These are phyloP conservation scores for Thecophora atra DNA, from an alignment of 2,888 invertebrate species.

Conservation along the genomic window DNA sequence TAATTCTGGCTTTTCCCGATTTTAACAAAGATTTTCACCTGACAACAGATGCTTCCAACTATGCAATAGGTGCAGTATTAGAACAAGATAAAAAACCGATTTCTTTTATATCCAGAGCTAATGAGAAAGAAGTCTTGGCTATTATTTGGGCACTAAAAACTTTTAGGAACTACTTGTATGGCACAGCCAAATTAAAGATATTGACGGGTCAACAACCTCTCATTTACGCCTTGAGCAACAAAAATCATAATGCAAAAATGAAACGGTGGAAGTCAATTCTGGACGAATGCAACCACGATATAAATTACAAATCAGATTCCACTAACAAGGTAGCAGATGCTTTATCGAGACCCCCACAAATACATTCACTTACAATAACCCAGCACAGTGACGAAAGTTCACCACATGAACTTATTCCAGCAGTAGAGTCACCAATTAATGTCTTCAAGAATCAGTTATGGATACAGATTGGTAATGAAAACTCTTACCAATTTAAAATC, in stretches of 20 bases:
- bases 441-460: slow-evolving; percentile 43
- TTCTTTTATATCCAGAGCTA: slow-evolving; percentile 26
- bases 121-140: neutral
- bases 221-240: slow-evolving; percentile 41
- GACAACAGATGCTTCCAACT: slow-evolving; percentile 40
- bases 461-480: slow-evolving; percentile 13
- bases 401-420: slow-evolving; percentile 39
- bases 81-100: slow-evolving; percentile 36
- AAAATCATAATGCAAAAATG: slow-evolving; percentile 39
- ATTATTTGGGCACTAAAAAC: neutral
- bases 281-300: slow-evolving; percentile 42
- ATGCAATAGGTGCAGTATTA: slow-evolving; percentile 38
- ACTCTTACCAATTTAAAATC: slow-evolving; percentile 35
- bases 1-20: slow-evolving; percentile 37
- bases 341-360: slow-evolving; percentile 32
- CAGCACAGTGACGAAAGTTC: slow-evolving; percentile 42
- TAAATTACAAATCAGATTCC: slow-evolving; percentile 40
- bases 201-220: slow-evolving; percentile 40
- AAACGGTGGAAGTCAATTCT: slow-evolving; percentile 43
- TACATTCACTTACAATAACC: neutral
- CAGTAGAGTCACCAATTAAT: slow-evolving; percentile 40
- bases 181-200: neutral
- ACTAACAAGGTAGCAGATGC: slow-evolving; percentile 37
- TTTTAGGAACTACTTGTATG: neutral
- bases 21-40: slow-evolving; percentile 39